phyloP scores from a whole-genome alignment of 2,888 invertebrate species.

The Mythimna ferrago region DNA sequence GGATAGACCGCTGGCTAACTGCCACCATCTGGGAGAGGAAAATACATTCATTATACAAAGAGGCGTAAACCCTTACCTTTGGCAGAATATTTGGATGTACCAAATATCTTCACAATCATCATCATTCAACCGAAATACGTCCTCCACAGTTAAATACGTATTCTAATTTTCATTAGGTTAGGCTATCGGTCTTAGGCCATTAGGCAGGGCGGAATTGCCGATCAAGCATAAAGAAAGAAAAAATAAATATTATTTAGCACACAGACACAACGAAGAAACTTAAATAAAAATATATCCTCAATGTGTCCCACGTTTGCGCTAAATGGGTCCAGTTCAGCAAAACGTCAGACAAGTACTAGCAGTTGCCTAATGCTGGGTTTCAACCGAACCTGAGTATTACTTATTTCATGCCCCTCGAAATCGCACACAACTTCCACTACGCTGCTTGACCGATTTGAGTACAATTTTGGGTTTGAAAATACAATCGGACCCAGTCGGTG shows the following conservation, averaged over 20 bases:
- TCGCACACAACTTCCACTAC: background rate
- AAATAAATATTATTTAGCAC: no score
- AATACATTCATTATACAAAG: background rate
- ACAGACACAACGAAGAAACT: no score
- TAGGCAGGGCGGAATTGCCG: no score
- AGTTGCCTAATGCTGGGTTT: no score
- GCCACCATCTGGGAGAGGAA: conserved; percentile 83
- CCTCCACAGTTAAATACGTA: background rate
- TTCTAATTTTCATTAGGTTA: background rate
- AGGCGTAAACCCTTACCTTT: background rate
- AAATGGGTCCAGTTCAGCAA: no score
- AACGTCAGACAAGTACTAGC: no score
- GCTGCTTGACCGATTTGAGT: no score
- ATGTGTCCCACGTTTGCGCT: no score
- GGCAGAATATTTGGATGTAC: background rate
- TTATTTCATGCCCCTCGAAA: background rate
- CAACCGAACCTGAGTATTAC: background rate
- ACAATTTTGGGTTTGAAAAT: no score
- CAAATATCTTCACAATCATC: background rate
- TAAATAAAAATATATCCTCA: no score
- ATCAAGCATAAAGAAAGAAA: no score
- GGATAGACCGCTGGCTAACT: conserved; percentile 81
- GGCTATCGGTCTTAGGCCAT: background rate
- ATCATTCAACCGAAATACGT: background rate
- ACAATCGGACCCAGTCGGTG: no score